These are phyloP conservation scores for Phocides pigmalion DNA, from an alignment of 1,140 invertebrate species.

Conservation along the genomic window DNA sequence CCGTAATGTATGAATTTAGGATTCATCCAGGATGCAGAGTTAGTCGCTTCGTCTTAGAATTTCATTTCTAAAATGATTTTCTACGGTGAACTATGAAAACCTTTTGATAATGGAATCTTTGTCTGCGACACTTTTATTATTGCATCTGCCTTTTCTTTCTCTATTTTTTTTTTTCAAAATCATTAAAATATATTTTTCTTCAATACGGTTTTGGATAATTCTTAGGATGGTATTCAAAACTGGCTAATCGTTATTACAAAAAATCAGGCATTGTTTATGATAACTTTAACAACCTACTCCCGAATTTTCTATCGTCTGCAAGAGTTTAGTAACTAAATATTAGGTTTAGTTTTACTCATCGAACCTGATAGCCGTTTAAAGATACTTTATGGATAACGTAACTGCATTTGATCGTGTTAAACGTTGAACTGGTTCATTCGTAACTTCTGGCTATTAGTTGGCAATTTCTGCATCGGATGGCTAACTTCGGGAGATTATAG, in stretches of 20 bases:
- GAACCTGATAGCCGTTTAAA: background rate
- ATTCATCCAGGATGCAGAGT: slow-evolving; percentile 12
- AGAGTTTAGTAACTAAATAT: no score
- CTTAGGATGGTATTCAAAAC: no score
- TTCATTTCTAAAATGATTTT: slow-evolving; percentile 14
- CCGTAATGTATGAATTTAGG: slow-evolving; percentile 12
- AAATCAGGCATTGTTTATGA: no score
- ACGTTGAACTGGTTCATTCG: slow-evolving; percentile 12
- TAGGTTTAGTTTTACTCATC: background rate
- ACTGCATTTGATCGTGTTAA: slow-evolving; percentile 5
- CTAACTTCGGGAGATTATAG: slow-evolving; percentile 48
- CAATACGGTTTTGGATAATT: no score
- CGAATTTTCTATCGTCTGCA: no score
- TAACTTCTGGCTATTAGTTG: slow-evolving; percentile 43
- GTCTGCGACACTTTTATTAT: slow-evolving; percentile 14
- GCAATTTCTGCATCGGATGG: slow-evolving; percentile 41
- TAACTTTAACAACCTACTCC: no score
- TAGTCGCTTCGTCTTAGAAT: slow-evolving; percentile 21
- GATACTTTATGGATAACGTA: slow-evolving; percentile 6
- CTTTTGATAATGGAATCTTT: slow-evolving; percentile 16
- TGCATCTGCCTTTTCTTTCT: background rate
- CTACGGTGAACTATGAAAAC: slow-evolving; percentile 12
- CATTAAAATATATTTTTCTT: no score
- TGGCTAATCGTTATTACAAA: no score
- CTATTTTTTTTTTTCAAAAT: no score